phyloP scores from a whole-genome alignment of 2,113 vertebrate genomes.

The Phylloscopus trochiloides region DNA sequence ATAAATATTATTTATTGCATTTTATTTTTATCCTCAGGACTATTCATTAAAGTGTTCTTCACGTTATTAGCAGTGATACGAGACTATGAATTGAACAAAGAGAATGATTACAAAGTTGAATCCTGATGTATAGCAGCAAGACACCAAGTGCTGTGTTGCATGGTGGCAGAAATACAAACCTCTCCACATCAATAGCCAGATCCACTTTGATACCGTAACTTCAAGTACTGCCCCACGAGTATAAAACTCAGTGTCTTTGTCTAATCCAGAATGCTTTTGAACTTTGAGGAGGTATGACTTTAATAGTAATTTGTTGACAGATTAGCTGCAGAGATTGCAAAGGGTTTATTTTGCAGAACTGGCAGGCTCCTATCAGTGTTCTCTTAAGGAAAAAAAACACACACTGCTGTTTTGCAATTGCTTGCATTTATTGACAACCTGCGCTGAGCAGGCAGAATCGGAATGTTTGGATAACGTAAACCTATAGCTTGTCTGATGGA shows the following conservation, averaged over 20 bases:
- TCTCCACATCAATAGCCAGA: slow-evolving; percentile 38
- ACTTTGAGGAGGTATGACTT: slow-evolving; percentile 66
- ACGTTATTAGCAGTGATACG: slow-evolving; percentile 33
- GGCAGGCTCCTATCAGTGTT: slow-evolving; percentile 62
- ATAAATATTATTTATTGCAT: slow-evolving; percentile 47
- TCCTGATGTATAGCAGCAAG: not conserved
- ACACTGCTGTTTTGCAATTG: slow-evolving; percentile 65
- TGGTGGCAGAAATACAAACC: slow-evolving; percentile 25
- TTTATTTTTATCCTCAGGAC: slow-evolving; percentile 51
- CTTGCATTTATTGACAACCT: slow-evolving; percentile 75
- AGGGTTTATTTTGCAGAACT: slow-evolving; percentile 72
- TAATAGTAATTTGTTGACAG: slow-evolving; percentile 74
- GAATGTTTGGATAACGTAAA: slow-evolving; percentile 83
- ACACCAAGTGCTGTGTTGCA: not conserved
- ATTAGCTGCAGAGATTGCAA: slow-evolving; percentile 50
- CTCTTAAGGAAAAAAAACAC: slow-evolving; percentile 52
- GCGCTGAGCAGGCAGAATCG: slow-evolving; percentile 76
- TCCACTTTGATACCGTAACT: slow-evolving; percentile 34
- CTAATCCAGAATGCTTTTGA: slow-evolving; percentile 57
- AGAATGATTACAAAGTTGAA: not conserved
- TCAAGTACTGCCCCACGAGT: slow-evolving; percentile 55
- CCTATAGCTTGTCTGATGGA: slow-evolving; percentile 67
- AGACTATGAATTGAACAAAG: slow-evolving; percentile 13
- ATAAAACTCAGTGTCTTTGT: slow-evolving; percentile 23
- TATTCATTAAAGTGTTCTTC: slow-evolving; percentile 56